Base-by-base conservation (phyloP, 2,797 vertebrate genomes). In the Sternotherus odoratus region DNA sequence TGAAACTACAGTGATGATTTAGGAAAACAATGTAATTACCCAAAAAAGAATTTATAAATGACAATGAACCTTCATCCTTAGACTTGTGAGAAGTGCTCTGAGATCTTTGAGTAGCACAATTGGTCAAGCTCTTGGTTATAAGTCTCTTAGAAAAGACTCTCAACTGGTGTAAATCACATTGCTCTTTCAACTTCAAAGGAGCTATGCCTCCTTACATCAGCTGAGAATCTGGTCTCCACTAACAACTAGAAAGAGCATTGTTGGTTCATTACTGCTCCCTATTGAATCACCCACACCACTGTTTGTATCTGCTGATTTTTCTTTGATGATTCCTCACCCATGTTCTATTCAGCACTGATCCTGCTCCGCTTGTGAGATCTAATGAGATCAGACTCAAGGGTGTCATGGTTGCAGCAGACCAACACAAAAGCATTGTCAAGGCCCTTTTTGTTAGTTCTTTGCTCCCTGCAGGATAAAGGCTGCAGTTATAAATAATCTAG, bases 261-360 rank as follows among this genome's bases (percentile, higher is more conserved):
- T 26, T 85, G 50, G 19, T 78, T 94, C 79, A 60, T 85, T 74
- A 79, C n/a, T 84, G 16, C 43, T 85, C 10, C 12, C 3, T 89
- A 50, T 43, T 83, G 77, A 66, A 82, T 91, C 77, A 92, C 88
- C 89, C 80, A 85, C 46, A 48, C 92, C 57, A 23, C 23, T 11
- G 87, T 83, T 46, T 95, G 23, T 26, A 82, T 54, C 16, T 8
- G 6, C 4, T 49, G n/a, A 19, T 63, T 79, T 87, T 91, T 2
- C 49, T 95, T 74, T 91, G 77, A 93, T 56, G 75, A 90, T 28
- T 89, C 72, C 81, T 95, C 63, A 77, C 92, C 85, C 63, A 5
- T 80, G 83, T 24, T 77, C 50, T 56, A 86, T 79, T 84, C 63
- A 81, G 86, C 53, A 88, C 39, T 90, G 77, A 77, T 90, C 60